phyloP scores from a whole-genome alignment of 1,140 invertebrate genomes.

The Cheumatopsyche charites region DNA sequence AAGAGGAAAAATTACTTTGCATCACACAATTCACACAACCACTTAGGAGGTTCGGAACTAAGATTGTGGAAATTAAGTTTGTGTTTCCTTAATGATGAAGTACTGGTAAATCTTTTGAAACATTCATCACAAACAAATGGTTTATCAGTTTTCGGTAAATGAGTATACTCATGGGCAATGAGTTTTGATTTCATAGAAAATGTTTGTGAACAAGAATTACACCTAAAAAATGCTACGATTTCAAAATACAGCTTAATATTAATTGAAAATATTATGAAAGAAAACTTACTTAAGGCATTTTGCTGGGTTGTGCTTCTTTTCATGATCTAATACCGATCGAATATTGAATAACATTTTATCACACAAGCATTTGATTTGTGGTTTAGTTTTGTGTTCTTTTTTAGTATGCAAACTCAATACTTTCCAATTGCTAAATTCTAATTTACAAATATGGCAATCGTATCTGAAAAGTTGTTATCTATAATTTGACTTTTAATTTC shows the following conservation, averaged over 20 bases:
- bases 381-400: slow-evolving; percentile 27
- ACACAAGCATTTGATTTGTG: slow-evolving; percentile 41
- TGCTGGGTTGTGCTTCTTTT: slow-evolving; percentile 32
- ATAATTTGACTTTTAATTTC: too few species aligned
- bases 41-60: slow-evolving; percentile 51
- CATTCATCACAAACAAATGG: slow-evolving; percentile 53
- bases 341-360: slow-evolving; percentile 35
- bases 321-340: slow-evolving; percentile 36
- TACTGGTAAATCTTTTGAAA: slow-evolving; percentile 51
- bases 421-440: slow-evolving; percentile 35
- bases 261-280: too few species aligned
- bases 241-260: too few species aligned
- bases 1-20: slow-evolving; percentile 32
- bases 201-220: slow-evolving; percentile 36
- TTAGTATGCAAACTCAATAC: slow-evolving; percentile 33
- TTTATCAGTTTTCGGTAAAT: slow-evolving; percentile 44
- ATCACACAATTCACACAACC: slow-evolving; percentile 57
- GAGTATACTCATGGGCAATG: slow-evolving; percentile 22
- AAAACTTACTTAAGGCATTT: not conserved
- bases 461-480: slow-evolving; percentile 29
- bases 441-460: slow-evolving; percentile 41
- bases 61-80: slow-evolving; percentile 54
- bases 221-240: slow-evolving; percentile 12
- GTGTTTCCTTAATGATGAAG: slow-evolving; percentile 52
- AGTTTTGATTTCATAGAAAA: slow-evolving; percentile 30